Evolutionary conservation across 1,140 invertebrate genomes (phyloP).

Genomic region (Wasmannia auropunctata): DNA sequence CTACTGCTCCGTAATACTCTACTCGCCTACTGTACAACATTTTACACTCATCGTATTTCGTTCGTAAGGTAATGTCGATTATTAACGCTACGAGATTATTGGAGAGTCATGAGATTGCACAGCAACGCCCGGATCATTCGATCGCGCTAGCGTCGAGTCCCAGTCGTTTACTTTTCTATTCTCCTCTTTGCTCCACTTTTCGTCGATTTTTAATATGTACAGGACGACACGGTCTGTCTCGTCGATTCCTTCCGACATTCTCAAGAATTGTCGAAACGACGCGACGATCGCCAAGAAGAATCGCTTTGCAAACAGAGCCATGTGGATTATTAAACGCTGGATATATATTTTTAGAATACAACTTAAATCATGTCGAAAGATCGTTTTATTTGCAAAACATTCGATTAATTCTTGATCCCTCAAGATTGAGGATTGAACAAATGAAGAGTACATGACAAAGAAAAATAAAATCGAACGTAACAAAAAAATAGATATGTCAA

Average conservation of each 20-base stretch:
- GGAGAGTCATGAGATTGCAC: conserved; percentile 84
- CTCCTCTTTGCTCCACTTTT: conserved; percentile 22
- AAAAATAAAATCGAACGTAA: neutral
- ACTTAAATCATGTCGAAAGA: neutral
- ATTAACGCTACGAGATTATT: conserved; percentile 83
- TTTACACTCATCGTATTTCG: conserved; percentile 80
- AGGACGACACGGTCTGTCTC: neutral
- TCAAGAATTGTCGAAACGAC: conserved; percentile 7
- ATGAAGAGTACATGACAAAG: neutral
- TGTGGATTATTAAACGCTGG: neutral
- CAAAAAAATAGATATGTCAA: neutral
- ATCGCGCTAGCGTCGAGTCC: conserved; percentile 42
- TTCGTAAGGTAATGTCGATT: conserved; percentile 79
- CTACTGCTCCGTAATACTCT: conserved; percentile 81
- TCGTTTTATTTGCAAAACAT: neutral
- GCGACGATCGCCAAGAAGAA: conserved; percentile 1
- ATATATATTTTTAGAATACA: conserved; percentile 25
- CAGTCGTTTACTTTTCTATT: conserved; percentile 37
- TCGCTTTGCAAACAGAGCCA: conserved; percentile 23
- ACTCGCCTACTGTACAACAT: conserved; percentile 85
- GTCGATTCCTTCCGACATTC: conserved; percentile 1
- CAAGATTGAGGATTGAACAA: neutral
- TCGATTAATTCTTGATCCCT: neutral
- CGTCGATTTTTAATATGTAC: conserved; percentile 35
- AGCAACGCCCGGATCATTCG: conserved; percentile 57